These are phyloP conservation scores for Porites cylindrica DNA, from an alignment of 92 coral and sea anemone species.

Conservation along the genomic window DNA sequence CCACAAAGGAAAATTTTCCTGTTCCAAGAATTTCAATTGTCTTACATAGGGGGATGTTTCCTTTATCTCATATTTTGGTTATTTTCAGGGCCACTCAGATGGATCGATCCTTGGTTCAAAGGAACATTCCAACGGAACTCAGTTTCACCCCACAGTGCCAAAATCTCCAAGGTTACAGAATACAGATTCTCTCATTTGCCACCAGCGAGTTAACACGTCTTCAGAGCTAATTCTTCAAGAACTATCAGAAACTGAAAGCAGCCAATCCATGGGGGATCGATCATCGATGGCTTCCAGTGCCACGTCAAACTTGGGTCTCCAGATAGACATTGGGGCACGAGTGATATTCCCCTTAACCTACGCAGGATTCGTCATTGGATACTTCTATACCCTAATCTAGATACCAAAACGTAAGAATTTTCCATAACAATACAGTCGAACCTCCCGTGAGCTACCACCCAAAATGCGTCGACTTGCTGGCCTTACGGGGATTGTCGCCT, in stretches of 20 bases:
- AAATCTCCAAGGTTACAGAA: neutral
- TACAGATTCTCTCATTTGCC: neutral
- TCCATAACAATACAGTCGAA: too few relatives aligned
- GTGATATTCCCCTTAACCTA: constrained; percentile 5
- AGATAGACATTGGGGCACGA: constrained; percentile 26
- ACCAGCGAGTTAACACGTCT: neutral
- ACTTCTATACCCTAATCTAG: neutral
- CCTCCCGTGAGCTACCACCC: too few relatives aligned
- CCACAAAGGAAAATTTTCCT: too few relatives aligned
- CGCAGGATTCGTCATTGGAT: neutral
- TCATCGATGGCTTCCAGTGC: neutral
- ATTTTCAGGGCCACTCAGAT: neutral
- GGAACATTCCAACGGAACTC: neutral
- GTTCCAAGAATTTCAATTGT: too few relatives aligned
- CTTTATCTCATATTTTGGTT: neutral
- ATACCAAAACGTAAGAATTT: neutral
- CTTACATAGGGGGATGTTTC: too few relatives aligned
- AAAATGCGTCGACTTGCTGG: too few relatives aligned
- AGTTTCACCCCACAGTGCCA: neutral
- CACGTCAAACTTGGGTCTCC: neutral
- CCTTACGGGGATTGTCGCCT: too few relatives aligned
- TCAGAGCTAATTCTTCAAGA: neutral
- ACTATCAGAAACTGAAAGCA: neutral
- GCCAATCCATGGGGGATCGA: neutral
- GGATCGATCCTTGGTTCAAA: neutral